Base-by-base conservation (phyloP, 92 coral and sea anemone species). In the Epizoanthus illoricatus region DNA sequence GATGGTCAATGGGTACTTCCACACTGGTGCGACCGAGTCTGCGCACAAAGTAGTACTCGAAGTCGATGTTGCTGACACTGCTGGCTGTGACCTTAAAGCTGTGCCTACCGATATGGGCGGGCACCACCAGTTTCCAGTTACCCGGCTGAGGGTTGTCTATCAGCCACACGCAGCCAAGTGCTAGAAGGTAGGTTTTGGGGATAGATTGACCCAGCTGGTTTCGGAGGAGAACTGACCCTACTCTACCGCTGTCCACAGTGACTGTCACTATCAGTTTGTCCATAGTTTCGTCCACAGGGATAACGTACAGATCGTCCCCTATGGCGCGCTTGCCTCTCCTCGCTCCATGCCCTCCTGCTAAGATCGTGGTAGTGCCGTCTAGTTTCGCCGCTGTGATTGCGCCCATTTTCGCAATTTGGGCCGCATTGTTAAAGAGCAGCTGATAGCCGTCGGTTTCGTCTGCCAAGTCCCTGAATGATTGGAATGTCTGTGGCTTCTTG, bases 261-360 rank as follows among this genome's bases (percentile, higher is more conserved):
- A 83, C 75, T 4, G 95, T 85, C 17, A 94, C 85, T 16, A 91
- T 79, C n/a, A 94, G 39, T 10, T 84, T 87, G 24, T 74, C 66
- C 33, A 94, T 84, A 54, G 93, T 86, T 24, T 85, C 86, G 78
- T 94, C 98, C 16, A 94, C 93, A 0, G 93, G 90, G 33, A 94
- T 89, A 47, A 82, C 33, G 69, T 92, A 92, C 13, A 33, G 71
- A 65, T 81, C 88, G 71, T 68, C 63, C 33, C 52, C 64, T 15
- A 52, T 39, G 41, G 74, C 43, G 16, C 69, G 75, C 74, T 41
- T 64, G 43, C 73, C 63, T 24, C 69, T 17, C 66, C 13, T 58
- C 20, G 33, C 41, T 0, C n/a, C 20, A 15, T 64, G 56, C 10
- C 89, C 85, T 13, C 92, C 94, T n/a, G 83, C 86, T 1, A 73